Base-by-base conservation (phyloP, 30 jellyfish, hydroid and myxozoan species). In the Calvadosia cruxmelitensis region DNA sequence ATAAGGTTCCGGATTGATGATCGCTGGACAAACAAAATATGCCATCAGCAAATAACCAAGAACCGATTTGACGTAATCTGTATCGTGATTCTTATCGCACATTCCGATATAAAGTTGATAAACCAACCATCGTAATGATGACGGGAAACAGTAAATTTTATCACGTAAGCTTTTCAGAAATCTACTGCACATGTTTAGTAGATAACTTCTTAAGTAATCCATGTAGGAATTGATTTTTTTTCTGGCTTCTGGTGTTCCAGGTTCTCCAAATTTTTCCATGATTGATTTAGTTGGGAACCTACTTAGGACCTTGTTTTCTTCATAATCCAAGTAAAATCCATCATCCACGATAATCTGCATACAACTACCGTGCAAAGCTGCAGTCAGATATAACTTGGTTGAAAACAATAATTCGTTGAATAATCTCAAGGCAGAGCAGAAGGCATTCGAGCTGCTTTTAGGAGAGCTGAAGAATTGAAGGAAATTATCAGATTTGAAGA, bases 341-440 rank as follows among this genome's bases (percentile, higher is more conserved):
- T 86, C 96, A 70, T 86, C 96, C 33, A 86, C 96, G 33, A 86
- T 79, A 0, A 86, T 78, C 57, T 86, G 96, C 96, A 86, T 86
- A 15, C 78, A 89, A 29, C 91, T 66, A 7, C 96, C 96, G 51
- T 86, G 96, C 72, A 86, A 63, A 16, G 96, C 94, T 12, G 96
- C 96, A n/a, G 96, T 86, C 15, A 79, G 84, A 69, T 86, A 86
- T 0, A 86, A 84, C 79, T 79, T 86, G 49, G 96, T 66, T 3
- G 96, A 78, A 53, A 86, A 86, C 24, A 86, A 51, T 71, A 81
- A 34, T 69, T 75, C 93, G 0, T 94, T 65, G 65, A 80, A 86
- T 16, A 74, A 69, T 33, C 79, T 71, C 34, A 86, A 74, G 63
- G 78, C 93, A 27, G 72, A 62, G 1, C 77, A 27, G 67, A 86